These are phyloP conservation scores for Hipposideros armiger DNA, from an alignment of 2,113 vertebrate species.

Conservation along the genomic window DNA sequence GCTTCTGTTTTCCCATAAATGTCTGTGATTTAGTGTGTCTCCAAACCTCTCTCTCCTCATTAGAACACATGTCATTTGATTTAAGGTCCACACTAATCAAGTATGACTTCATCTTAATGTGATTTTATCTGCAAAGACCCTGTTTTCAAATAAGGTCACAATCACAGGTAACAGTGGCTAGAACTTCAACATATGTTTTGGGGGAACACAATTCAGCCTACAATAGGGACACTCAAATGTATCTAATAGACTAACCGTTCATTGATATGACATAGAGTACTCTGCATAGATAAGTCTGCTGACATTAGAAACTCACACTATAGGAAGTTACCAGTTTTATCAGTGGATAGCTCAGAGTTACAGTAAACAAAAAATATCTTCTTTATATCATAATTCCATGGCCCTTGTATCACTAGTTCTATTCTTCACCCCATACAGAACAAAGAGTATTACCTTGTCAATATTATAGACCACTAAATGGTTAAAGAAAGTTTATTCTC, in stretches of 20 bases:
- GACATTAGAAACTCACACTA: not conserved
- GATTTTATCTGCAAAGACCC: not conserved
- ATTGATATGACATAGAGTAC: not conserved
- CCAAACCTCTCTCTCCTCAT: not conserved
- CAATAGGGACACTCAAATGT: not conserved
- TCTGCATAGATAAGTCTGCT: not conserved
- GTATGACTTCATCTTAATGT: not conserved
- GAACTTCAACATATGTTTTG: not conserved
- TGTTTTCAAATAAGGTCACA: slow-evolving; percentile 9
- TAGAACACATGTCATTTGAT: not conserved
- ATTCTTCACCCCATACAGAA: not conserved
- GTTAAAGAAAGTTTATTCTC: slow-evolving; percentile 49
- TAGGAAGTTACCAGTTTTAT: not conserved
- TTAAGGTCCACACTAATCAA: not conserved
- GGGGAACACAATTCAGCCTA: not conserved
- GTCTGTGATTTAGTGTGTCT: not conserved
- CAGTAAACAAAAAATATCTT: not conserved
- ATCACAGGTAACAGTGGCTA: not conserved
- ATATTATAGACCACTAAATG: not conserved
- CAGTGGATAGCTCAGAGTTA: not conserved
- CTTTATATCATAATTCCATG: not conserved
- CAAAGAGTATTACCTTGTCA: not conserved
- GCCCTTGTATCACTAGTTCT: not conserved
- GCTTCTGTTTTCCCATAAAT: not conserved
- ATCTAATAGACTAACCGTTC: not conserved